A percentile compares a stretch with the other conserved stretches of the same genome.
These are phyloP conservation scores for Drosophila ezoana DNA, from an alignment of 2,888 invertebrate species.

Conservation along the genomic window DNA sequence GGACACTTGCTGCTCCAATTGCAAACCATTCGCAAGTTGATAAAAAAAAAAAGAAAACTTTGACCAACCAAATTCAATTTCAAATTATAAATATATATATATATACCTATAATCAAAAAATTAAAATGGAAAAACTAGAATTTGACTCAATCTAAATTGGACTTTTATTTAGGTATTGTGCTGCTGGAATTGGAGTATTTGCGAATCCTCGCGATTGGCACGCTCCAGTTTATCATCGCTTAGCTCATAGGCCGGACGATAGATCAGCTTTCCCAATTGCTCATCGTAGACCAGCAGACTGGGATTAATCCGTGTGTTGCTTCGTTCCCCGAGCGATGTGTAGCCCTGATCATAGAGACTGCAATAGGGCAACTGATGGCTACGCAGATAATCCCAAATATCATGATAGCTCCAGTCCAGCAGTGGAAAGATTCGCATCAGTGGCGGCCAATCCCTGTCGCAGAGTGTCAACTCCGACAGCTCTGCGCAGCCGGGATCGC, in stretches of 20 bases:
- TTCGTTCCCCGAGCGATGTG: slow-evolving; percentile 93
- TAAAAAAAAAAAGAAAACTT: slow-evolving; percentile 12
- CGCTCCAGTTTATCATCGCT: slow-evolving; percentile 69
- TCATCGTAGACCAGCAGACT: slow-evolving; percentile 86
- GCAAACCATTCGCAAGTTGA: slow-evolving; percentile 21
- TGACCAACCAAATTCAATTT: slow-evolving; percentile 10
- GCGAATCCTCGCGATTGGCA: slow-evolving; percentile 59
- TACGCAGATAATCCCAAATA: slow-evolving; percentile 94
- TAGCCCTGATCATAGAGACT: slow-evolving; percentile 94
- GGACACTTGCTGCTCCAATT: slow-evolving; percentile 65
- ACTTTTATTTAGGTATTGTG: not conserved
- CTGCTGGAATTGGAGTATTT: slow-evolving; percentile 7
- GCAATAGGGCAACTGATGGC: slow-evolving; percentile 94
- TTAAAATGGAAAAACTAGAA: slow-evolving; percentile 39
- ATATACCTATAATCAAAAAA: not conserved
- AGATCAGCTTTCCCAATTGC: slow-evolving; percentile 85
- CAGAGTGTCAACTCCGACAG: slow-evolving; percentile 90
- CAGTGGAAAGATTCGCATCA: slow-evolving; percentile 94
- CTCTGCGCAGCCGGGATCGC: slow-evolving; percentile 91
- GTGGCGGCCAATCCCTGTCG: slow-evolving; percentile 94
- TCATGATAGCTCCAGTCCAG: slow-evolving; percentile 95
- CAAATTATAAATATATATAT: not conserved
- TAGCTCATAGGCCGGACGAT: slow-evolving; percentile 89
- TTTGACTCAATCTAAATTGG: slow-evolving; percentile 1
- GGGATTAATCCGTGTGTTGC: slow-evolving; percentile 92